Base-by-base conservation (phyloP, 1,140 invertebrate species). In the Phthorimaea operculella region DNA sequence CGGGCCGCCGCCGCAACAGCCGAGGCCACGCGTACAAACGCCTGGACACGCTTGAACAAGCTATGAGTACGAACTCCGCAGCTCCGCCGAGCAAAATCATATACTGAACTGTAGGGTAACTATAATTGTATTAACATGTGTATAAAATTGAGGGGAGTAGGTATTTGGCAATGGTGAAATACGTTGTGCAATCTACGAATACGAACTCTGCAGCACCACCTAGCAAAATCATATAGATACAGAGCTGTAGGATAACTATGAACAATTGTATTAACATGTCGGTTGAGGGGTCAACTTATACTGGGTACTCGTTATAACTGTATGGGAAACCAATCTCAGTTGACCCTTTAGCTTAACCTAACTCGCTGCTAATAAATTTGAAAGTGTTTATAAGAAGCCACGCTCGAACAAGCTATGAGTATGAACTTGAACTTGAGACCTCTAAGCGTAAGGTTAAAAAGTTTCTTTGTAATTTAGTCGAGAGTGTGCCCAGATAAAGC, bases 201-300 rank as follows among this genome's bases (percentile, higher is more conserved):
- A 60, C 71, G 6, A 77, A 72, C 51, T 62, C 70, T 0, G 54
- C 78, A 0, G 76, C 78, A 8, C 75, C 79, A 1, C 79, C 81
- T 9, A 83, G 75, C 60, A 84, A 83, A 62, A 84, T 84, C 47
- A 84, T 84, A 62, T n/a, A n/a, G n/a, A n/a, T 84, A 84, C 52
- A 82, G 59, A 78, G 16, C 21, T 28, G 21, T 28, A 6, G 21
- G 21, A n/a, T n/a, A n/a, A n/a, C n/a, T 15, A 5, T 14, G n/a
- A n/a, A n/a, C n/a, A 45, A 6, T 45, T 5, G n/a, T 8, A 6
- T 45, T n/a, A 45, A 14, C 42, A 10, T 8, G 33, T 45, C n/a
- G n/a, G n/a, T n/a, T n/a, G n/a, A 10, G 36, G n/a, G n/a, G 36
- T 39, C 21, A n/a, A 12, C n/a, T 39, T 39, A 39, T n/a, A 4